Evolutionary conservation across 1,140 invertebrate genomes (phyloP), one percentile per base, ranked within the genome.

Genomic region (Pogonomyrmex barbatus): DNA sequence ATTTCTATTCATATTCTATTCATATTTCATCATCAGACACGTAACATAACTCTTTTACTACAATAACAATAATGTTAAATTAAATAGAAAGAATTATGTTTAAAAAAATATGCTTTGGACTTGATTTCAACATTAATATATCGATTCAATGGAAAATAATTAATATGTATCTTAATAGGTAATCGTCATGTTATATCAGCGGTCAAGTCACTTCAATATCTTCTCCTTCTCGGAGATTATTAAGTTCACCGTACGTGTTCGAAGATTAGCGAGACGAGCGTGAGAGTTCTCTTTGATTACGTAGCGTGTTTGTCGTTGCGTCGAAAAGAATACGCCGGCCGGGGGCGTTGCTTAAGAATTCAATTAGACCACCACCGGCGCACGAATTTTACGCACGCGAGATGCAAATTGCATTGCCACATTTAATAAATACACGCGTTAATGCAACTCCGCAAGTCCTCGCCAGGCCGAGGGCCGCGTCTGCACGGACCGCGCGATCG

Each of bases 391-490:
- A 42, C 8, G 14, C 36, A 42, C 77, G 47, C n/a, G 9, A 70
- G 30, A 70, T 68, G 50, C 62, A 81, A 81, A 81, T 81, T 67
- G 14, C 62, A 42, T 33, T 9, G 36, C 24, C 33, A 42, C 39
- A 70, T 4, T 81, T 70, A 81, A 81, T 70, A 81, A 81, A 79
- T 24, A 78, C 2, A 14, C 17, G 47, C 6, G 24, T 2, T 14
- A n/a, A 5, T 30, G 47, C 2, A 45, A 67, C 68, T 42, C 8
- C 33, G 50, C 47, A 30, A 56, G n/a, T n/a, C n/a, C n/a, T 54
- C 50, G 9, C 14, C 65, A 4, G 12, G 47, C 12, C 12, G 76
- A 78, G 30, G 1, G 63, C 12, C 24, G 24, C 2, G 39, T 2
- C 33, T 50, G 24, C 2, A 8, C 12, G 39, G 30, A 14, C 62